A percentile compares a stretch with the other conserved stretches of the same genome.
phyloP scores from a whole-genome alignment of 2,888 invertebrate species.

The Ecliptopera silaceata region DNA sequence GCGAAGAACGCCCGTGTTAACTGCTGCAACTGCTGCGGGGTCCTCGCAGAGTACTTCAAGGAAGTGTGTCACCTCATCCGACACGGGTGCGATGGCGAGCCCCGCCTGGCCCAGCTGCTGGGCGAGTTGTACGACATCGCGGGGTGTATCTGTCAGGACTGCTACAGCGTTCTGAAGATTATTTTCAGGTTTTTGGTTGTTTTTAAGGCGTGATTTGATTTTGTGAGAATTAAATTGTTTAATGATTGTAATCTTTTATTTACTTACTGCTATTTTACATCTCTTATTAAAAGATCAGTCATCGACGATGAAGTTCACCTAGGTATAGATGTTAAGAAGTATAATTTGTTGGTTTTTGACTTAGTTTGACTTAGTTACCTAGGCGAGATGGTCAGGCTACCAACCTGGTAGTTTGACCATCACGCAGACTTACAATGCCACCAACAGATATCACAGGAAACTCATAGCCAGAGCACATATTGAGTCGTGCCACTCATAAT shows the following conservation, averaged over 20 bases:
- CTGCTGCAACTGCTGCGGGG: slow-evolving; percentile 33
- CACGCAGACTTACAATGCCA: too few relatives aligned
- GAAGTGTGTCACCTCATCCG: slow-evolving; percentile 22
- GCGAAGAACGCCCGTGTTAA: slow-evolving; percentile 3
- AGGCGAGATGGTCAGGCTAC: too few relatives aligned
- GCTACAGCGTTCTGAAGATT: slow-evolving; percentile 11
- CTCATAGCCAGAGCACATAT: too few relatives aligned
- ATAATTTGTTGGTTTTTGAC: too few relatives aligned
- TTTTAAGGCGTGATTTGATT: slow-evolving; percentile 10
- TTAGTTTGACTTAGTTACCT: too few relatives aligned
- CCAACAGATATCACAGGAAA: too few relatives aligned
- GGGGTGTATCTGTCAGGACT: slow-evolving; percentile 24
- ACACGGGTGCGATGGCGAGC: slow-evolving; percentile 5
- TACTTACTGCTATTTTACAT: too few relatives aligned
- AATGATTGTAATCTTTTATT: neutral
- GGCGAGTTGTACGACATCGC: slow-evolving; percentile 12
- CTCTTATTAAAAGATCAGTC: too few relatives aligned
- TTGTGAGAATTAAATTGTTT: slow-evolving; percentile 2
- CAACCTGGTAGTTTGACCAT: too few relatives aligned
- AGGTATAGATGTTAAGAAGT: too few relatives aligned
- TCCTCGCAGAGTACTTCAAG: slow-evolving; percentile 23
- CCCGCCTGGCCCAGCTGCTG: slow-evolving; percentile 14
- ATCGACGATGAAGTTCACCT: too few relatives aligned
- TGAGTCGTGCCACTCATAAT: too few relatives aligned
- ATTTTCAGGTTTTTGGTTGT: slow-evolving; percentile 16